A percentile compares a stretch with the other conserved stretches of the same genome.
Evolutionary conservation across 2,113 vertebrate genomes (phyloP).

Genomic region (Pluvialis apricaria): DNA sequence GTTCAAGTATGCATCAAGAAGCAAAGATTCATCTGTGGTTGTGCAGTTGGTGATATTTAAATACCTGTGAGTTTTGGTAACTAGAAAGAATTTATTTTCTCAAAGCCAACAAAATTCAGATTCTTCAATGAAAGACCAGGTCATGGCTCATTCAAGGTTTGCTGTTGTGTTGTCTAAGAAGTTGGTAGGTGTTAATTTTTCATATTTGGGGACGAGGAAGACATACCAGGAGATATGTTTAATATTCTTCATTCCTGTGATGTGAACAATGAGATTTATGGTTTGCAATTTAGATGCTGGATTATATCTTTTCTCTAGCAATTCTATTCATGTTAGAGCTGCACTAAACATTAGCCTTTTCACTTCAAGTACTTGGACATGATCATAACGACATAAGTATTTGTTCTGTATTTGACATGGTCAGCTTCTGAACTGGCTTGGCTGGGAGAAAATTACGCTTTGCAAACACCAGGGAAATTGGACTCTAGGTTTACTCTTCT

Average conservation of each 20-base stretch:
- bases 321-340: background rate
- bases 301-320: background rate
- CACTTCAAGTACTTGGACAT: background rate
- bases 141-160: background rate
- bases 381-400: background rate
- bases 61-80: background rate
- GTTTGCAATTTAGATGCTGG: background rate
- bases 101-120: background rate
- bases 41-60: background rate
- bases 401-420: background rate
- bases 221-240: background rate
- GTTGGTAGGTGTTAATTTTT: background rate
- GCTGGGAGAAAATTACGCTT: background rate
- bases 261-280: background rate
- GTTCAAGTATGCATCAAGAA: background rate
- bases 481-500: background rate
- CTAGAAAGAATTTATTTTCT: background rate
- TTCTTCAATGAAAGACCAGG: background rate
- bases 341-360: background rate
- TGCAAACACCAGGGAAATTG: background rate
- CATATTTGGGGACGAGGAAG: background rate
- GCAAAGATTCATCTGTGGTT: background rate
- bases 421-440: background rate
- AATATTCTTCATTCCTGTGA: background rate
- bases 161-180: background rate